A percentile compares a stretch with the other conserved stretches of the same genome.
These are phyloP conservation scores for Gonatopus flavifemur DNA, from an alignment of 1,140 invertebrate genomes.

Conservation along the genomic window DNA sequence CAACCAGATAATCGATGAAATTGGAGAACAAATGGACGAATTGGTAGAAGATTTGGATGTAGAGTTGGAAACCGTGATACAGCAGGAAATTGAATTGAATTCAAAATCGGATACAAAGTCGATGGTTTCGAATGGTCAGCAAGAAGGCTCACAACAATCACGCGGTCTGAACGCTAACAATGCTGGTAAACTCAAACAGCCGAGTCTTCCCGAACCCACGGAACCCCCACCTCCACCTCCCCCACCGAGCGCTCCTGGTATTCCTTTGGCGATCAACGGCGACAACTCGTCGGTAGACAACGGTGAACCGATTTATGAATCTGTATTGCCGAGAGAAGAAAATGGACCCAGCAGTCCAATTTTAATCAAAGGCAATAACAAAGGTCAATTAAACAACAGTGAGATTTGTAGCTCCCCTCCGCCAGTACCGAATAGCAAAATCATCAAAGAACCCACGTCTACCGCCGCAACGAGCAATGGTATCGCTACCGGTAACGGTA, in stretches of 20 bases:
- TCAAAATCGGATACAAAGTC: slow-evolving; percentile 48
- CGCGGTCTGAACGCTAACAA: slow-evolving; percentile 16
- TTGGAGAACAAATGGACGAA: slow-evolving; percentile 80
- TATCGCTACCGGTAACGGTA: slow-evolving; percentile 37
- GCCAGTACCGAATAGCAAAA: slow-evolving; percentile 45
- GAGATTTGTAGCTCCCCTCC: slow-evolving; percentile 61
- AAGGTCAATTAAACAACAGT: slow-evolving; percentile 36
- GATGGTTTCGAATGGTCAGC: slow-evolving; percentile 45
- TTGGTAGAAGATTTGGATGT: slow-evolving; percentile 78
- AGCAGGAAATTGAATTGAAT: slow-evolving; percentile 58
- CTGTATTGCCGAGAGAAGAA: slow-evolving; percentile 72
- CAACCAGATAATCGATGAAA: slow-evolving; percentile 77
- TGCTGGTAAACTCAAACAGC: slow-evolving; percentile 37
- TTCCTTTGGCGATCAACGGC: slow-evolving; percentile 42
- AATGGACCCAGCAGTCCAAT: slow-evolving; percentile 41
- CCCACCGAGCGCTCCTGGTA: slow-evolving; percentile 41
- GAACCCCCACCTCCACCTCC: slow-evolving; percentile 72
- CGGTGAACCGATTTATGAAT: slow-evolving; percentile 82
- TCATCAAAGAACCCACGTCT: slow-evolving; percentile 37
- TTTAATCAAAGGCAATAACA: slow-evolving; percentile 42
- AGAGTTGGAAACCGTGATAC: slow-evolving; percentile 67
- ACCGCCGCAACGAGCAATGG: too few species aligned
- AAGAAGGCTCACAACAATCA: slow-evolving; percentile 27
- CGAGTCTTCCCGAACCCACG: slow-evolving; percentile 74
- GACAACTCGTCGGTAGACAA: slow-evolving; percentile 42